Conservation (phyloP, 2,888 invertebrate genomes). For the Limnephilus lunatus region DNA sequence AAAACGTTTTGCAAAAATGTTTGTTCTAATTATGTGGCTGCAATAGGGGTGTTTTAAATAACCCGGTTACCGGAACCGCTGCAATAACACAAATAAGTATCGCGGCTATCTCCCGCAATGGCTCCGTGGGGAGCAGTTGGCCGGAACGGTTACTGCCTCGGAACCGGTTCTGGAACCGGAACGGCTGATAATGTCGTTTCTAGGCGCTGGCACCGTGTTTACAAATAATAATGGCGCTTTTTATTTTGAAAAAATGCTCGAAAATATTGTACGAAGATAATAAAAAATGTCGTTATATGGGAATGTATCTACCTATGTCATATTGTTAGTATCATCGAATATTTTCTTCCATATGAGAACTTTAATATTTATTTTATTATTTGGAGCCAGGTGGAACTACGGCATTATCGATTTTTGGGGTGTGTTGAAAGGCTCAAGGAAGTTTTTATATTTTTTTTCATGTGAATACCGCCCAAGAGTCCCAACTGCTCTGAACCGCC, state of each 20-base stretch:
- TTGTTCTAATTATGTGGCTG: neutral
- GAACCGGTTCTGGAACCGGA: neutral
- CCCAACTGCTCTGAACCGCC: too few species aligned
- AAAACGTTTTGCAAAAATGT: neutral
- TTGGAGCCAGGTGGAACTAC: too few species aligned
- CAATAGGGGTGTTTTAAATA: neutral
- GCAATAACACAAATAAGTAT: neutral
- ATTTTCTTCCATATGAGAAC: neutral
- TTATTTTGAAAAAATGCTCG: neutral
- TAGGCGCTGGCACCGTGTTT: neutral
- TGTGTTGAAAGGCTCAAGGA: too few species aligned
- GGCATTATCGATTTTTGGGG: too few species aligned
- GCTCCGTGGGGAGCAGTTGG: neutral
- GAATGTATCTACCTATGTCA: neutral
- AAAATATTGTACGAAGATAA: neutral
- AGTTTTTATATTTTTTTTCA: too few species aligned
- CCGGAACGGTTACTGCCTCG: neutral
- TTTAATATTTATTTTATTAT: too few species aligned
- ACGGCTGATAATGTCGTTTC: neutral
- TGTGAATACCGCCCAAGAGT: too few species aligned
- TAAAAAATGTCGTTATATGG: neutral
- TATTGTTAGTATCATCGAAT: neutral
- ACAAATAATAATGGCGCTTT: neutral
- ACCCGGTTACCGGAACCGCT: constrained; percentile 2
- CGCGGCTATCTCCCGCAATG: neutral